Evolutionary conservation across 2,888 invertebrate genomes (phyloP).

Genomic region (Ophioninae sp.): DNA sequence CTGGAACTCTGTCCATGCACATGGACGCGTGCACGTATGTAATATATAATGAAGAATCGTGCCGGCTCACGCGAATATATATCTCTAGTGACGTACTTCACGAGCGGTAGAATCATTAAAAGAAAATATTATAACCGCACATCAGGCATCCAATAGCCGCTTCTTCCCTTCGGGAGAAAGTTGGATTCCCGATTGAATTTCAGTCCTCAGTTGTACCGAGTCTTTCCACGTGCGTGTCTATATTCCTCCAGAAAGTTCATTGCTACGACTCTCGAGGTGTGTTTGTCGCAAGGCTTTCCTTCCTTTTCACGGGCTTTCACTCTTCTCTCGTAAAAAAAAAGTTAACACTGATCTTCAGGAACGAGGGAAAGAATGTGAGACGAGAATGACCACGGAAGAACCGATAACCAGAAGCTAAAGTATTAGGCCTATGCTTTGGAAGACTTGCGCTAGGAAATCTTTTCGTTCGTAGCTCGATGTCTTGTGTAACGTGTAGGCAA

Average conservation of each 20-base stretch:
- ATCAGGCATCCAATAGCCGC: constrained; percentile 33
- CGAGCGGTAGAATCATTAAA: constrained; percentile 47
- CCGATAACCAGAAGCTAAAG: constrained; percentile 40
- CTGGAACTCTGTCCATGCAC: not conserved
- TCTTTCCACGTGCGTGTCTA: not conserved
- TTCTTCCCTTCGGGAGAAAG: constrained; percentile 72
- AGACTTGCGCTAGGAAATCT: constrained; percentile 50
- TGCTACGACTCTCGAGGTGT: constrained; percentile 46
- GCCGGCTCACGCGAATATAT: constrained; percentile 25
- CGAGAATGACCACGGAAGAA: constrained; percentile 15
- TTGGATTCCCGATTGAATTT: constrained; percentile 69
- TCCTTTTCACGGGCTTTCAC: constrained; percentile 59
- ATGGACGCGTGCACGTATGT: constrained; percentile 11
- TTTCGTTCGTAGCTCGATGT: constrained; percentile 42
- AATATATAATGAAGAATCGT: constrained; percentile 46
- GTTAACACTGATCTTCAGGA: constrained; percentile 10
- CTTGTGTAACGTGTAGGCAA: constrained; percentile 51
- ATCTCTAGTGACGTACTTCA: constrained; percentile 55
- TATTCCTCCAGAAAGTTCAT: constrained; percentile 49
- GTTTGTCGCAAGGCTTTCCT: constrained; percentile 43
- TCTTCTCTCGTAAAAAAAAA: constrained; percentile 38
- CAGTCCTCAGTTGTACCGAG: constrained; percentile 56
- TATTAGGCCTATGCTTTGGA: constrained; percentile 11
- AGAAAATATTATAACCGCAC: constrained; percentile 31
- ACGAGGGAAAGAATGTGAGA: constrained; percentile 1